phyloP scores from a whole-genome alignment of 2,888 invertebrate species.

The Aricia artaxerxes region DNA sequence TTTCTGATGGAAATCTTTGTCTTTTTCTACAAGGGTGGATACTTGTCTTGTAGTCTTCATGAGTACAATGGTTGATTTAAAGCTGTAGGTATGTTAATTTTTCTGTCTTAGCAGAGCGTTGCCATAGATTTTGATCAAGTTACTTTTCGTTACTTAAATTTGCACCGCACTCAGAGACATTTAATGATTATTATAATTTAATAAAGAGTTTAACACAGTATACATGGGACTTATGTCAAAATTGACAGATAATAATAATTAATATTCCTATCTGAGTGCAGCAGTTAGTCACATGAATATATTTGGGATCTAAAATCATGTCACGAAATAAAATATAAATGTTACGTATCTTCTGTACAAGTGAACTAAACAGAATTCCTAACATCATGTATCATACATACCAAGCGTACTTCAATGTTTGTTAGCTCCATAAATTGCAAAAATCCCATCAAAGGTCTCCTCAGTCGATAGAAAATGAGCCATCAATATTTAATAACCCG shows the following conservation, averaged over 20 bases:
- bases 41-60: background rate
- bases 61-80: background rate
- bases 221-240: too few species aligned
- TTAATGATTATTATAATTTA: too few species aligned
- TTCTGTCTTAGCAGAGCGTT: background rate
- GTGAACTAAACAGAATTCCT: background rate
- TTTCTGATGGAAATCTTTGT: background rate
- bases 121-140: background rate
- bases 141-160: background rate
- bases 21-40: background rate
- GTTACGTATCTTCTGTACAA: too few species aligned
- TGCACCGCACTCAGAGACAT: background rate
- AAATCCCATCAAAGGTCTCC: conserved; percentile 67
- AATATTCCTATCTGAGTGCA: too few species aligned
- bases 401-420: background rate
- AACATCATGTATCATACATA: background rate
- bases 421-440: conserved; percentile 20
- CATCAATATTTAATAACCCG: conserved; percentile 77
- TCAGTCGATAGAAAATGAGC: conserved; percentile 60
- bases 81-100: background rate
- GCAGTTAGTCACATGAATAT: too few species aligned
- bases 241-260: too few species aligned
- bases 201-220: too few species aligned
- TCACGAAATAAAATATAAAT: too few species aligned
- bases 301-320: too few species aligned